Evolutionary conservation across 2,113 vertebrate species (phyloP).

Genomic region (Halcyon senegalensis): DNA sequence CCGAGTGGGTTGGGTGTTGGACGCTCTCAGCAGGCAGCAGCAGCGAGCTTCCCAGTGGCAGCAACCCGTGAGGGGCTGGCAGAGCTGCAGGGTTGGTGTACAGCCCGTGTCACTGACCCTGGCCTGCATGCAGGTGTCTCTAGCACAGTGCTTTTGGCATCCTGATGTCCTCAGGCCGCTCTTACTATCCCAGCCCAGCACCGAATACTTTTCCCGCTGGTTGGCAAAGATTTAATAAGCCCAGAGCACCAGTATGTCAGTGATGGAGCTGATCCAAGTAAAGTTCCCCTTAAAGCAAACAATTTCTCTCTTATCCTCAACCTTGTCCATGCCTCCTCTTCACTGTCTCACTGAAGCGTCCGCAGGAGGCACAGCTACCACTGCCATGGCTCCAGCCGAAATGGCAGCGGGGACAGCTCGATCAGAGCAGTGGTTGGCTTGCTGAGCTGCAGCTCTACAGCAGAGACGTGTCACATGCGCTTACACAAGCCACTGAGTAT

Average conservation of each 20-base stretch:
- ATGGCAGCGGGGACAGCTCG: neutral
- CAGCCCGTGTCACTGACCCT: neutral
- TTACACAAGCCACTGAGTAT: slow-evolving; percentile 66
- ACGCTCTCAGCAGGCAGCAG: neutral
- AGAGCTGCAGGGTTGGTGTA: neutral
- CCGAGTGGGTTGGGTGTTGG: neutral
- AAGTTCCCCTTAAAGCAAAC: neutral
- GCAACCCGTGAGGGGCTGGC: neutral
- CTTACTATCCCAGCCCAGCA: neutral
- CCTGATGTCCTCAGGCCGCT: neutral
- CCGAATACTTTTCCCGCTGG: neutral
- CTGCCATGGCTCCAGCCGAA: neutral
- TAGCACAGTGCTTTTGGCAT: neutral
- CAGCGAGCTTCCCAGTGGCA: neutral
- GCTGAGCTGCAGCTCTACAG: neutral
- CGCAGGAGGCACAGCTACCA: neutral
- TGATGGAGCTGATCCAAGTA: neutral
- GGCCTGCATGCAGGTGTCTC: neutral
- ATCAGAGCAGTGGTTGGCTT: neutral
- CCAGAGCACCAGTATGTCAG: neutral
- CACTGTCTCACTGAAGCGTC: neutral
- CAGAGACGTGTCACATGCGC: neutral
- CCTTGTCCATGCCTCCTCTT: neutral
- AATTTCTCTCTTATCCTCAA: neutral
- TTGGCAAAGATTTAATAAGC: neutral